phyloP scores from a whole-genome alignment of 2,797 vertebrate genomes.

The Urosaurus nigricauda region DNA sequence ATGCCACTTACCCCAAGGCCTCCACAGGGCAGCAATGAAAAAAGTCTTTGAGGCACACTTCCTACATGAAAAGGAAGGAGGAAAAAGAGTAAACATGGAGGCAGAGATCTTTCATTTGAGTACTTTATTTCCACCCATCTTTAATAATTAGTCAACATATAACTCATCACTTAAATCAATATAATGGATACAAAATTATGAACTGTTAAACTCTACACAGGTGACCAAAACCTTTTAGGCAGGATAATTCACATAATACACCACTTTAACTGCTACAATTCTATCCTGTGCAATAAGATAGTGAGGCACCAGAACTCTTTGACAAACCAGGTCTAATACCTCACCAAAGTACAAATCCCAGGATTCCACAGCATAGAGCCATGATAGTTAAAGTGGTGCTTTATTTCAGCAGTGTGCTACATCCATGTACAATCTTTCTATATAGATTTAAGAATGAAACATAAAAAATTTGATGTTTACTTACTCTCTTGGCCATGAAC shows the following conservation, averaged over 20 bases:
- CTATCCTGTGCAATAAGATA: no score
- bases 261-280: no score
- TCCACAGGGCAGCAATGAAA: slow-evolving; percentile 83
- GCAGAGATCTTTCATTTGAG: not conserved
- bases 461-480: not conserved
- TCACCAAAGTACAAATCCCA: no score
- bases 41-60: slow-evolving; percentile 78
- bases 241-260: not conserved
- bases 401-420: no score
- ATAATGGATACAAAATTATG: not conserved
- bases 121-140: not conserved
- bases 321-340: no score
- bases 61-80: slow-evolving; percentile 69
- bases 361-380: no score
- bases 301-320: no score
- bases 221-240: not conserved
- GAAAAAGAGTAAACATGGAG: slow-evolving; percentile 30
- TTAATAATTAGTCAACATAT: slow-evolving; percentile 12
- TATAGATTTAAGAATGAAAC: not conserved
- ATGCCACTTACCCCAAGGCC: slow-evolving; percentile 82
- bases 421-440: not conserved
- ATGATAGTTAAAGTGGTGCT: no score
- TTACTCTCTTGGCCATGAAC: not conserved
- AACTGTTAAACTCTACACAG: not conserved
- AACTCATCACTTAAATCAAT: not conserved